phyloP scores from a whole-genome alignment of 2,888 invertebrate species.

The Parnassius smintheus region DNA sequence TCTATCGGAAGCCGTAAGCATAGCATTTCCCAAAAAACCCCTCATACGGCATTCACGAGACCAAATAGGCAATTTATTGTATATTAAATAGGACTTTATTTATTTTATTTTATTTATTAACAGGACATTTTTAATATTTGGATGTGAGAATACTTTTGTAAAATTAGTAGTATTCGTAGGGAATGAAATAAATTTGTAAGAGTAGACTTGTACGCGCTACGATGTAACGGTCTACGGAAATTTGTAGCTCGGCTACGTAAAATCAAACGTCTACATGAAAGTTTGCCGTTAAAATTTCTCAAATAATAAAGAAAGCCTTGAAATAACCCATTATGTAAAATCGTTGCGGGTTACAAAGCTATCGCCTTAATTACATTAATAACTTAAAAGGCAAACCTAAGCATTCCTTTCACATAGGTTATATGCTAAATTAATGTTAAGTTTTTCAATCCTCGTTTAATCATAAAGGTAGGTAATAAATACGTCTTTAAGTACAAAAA shows the following conservation, averaged over 20 bases:
- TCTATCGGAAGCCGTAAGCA: no score
- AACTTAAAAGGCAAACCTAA: not conserved
- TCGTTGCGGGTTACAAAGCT: not conserved
- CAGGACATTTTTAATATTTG: no score
- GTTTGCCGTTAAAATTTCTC: not conserved
- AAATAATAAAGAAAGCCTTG: not conserved
- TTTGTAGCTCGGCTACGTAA: not conserved
- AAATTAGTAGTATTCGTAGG: no score
- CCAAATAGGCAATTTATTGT: no score
- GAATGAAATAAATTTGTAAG: not conserved
- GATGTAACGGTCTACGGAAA: not conserved
- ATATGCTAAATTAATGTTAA: not conserved
- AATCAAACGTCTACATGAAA: not conserved
- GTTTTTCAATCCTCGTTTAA: no score
- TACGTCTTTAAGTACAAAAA: no score
- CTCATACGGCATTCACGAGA: no score
- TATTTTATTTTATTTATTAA: no score
- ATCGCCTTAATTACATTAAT: slow-evolving; percentile 4
- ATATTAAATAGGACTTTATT: no score
- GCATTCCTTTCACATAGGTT: not conserved
- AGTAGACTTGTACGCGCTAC: not conserved
- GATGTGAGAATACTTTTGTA: no score
- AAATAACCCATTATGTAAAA: not conserved
- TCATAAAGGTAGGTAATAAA: no score
- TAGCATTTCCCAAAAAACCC: no score